Conservation (phyloP, 1,140 invertebrate genomes). For the Pseudomyrmex cubaensis region DNA sequence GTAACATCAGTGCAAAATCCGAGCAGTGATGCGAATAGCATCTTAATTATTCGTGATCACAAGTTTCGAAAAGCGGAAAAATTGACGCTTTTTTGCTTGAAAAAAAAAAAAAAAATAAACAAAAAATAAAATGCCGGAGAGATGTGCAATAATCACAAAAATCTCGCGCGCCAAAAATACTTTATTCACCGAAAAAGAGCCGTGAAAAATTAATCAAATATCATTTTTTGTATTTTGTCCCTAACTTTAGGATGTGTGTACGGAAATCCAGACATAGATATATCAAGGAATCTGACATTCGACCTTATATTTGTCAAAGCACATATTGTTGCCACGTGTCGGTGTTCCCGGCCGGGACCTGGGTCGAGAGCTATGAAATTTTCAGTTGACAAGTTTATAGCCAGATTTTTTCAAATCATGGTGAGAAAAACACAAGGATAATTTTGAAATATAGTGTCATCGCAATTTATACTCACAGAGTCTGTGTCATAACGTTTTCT, state of each 20-base stretch:
- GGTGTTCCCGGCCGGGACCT: background rate
- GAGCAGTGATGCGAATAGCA: background rate
- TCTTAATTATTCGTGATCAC: background rate
- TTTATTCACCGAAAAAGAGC: background rate
- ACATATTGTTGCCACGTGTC: slow-evolving; percentile 64
- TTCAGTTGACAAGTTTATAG: slow-evolving; percentile 27
- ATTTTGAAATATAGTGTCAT: slow-evolving; percentile 10
- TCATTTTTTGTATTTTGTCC: background rate
- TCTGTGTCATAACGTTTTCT: background rate
- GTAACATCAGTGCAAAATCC: slow-evolving; percentile 25
- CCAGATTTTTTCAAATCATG: background rate
- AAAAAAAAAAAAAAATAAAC: background rate
- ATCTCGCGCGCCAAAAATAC: slow-evolving; percentile 18
- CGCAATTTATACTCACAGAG: background rate
- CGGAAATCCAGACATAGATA: background rate
- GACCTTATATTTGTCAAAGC: slow-evolving; percentile 8
- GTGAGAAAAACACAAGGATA: background rate
- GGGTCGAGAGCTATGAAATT: slow-evolving; percentile 16
- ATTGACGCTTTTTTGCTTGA: background rate
- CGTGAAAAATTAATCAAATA: slow-evolving; percentile 31
- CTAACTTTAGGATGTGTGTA: slow-evolving; percentile 7
- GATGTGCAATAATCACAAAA: background rate
- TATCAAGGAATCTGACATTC: slow-evolving; percentile 13
- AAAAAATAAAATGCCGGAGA: background rate
- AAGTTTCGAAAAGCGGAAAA: too few relatives aligned